These are phyloP conservation scores for Heliconius himera DNA, from an alignment of 1,140 invertebrate genomes.

Conservation along the genomic window DNA sequence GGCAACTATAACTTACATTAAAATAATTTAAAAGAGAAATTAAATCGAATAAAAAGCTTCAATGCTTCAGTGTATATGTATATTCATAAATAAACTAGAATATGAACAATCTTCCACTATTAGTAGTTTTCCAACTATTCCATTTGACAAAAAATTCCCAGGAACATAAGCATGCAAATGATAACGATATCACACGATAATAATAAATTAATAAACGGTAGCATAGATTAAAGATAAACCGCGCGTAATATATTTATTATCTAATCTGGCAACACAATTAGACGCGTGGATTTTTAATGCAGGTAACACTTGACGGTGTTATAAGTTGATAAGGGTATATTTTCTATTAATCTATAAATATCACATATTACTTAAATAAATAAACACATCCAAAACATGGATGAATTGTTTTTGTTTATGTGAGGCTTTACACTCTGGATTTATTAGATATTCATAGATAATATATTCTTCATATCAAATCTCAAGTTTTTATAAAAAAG, in stretches of 20 bases:
- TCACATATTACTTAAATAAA: neutral
- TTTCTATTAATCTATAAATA: neutral
- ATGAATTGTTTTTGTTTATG: no score
- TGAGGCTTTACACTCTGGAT: no score
- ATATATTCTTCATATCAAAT: no score
- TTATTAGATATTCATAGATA: no score
- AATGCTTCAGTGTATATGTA: no score
- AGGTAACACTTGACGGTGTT: constrained; percentile 46
- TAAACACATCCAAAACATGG: neutral
- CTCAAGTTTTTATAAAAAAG: no score
- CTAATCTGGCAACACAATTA: constrained; percentile 66
- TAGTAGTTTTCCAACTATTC: neutral
- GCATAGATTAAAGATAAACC: constrained; percentile 48
- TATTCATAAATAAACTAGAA: no score
- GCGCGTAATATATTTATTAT: constrained; percentile 44
- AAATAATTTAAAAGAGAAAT: no score
- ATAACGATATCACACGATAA: constrained; percentile 45
- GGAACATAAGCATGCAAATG: constrained; percentile 10
- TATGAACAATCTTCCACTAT: no score
- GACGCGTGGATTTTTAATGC: constrained; percentile 54
- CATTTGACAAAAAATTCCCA: neutral
- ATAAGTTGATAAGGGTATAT: neutral
- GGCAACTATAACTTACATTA: no score
- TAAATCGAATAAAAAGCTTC: no score
- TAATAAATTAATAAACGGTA: constrained; percentile 68